phyloP scores from a whole-genome alignment of 2,888 invertebrate species.

The Sinhomidia bicolor region DNA sequence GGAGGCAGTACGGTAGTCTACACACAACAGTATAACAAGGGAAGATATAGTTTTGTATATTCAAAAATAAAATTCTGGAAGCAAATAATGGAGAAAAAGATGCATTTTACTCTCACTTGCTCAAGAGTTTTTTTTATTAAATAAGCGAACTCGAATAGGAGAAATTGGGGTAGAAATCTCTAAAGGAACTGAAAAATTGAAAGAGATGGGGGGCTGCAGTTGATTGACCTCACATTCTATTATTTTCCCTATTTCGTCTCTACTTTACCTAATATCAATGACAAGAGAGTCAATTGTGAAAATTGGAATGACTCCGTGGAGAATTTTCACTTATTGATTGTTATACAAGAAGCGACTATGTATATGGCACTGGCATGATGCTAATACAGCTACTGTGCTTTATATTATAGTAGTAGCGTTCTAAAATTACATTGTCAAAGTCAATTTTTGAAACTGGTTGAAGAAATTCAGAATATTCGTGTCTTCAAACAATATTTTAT shows the following conservation, averaged over 20 bases:
- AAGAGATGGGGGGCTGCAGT: neutral
- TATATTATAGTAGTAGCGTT: neutral
- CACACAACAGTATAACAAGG: too few relatives aligned
- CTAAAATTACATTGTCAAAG: slow-evolving; percentile 35
- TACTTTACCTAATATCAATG: neutral
- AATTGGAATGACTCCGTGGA: slow-evolving; percentile 36
- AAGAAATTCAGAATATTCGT: neutral
- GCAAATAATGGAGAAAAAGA: neutral
- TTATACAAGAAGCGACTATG: neutral
- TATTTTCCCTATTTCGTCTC: neutral
- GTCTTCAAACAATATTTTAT: too few relatives aligned
- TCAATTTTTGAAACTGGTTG: slow-evolving; percentile 2
- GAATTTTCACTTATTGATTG: slow-evolving; percentile 34
- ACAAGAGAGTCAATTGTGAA: slow-evolving; percentile 20
- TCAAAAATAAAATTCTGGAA: neutral
- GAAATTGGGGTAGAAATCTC: neutral
- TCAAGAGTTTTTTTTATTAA: neutral
- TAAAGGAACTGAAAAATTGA: neutral
- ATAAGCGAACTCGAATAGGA: neutral
- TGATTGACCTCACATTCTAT: slow-evolving; percentile 2
- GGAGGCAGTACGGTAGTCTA: neutral
- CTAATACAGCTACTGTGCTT: neutral
- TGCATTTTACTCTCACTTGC: neutral
- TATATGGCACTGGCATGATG: too few relatives aligned
- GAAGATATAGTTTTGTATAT: too few relatives aligned